Evolutionary conservation across 1,140 invertebrate genomes (phyloP), one percentile per base, ranked within the genome.

Genomic region (Danaus melanippus): DNA sequence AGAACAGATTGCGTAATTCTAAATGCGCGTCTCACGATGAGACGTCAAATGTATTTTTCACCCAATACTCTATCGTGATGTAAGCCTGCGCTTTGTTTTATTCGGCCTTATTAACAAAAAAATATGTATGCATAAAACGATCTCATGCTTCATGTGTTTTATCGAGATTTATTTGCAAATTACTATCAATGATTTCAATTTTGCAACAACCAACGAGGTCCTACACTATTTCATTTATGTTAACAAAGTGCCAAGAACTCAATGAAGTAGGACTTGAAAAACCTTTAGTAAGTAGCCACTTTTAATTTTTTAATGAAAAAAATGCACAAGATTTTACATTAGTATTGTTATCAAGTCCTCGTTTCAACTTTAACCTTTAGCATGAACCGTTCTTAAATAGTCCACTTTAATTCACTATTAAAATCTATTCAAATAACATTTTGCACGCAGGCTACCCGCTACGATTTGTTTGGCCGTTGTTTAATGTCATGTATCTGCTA

Each of bases 11-110:
- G 59, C 69, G 67, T 67, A 59, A 62, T 60, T 66, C 62, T 64
- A 66, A 56, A 68, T 68, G 73, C 66, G 71, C 69, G 76, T 75
- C 66, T 67, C 67, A 67, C 66, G 73, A 66, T 74, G 60, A 70
- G 76, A 55, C 67, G 69, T 79, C 75, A 81, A 71, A 81, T 83
- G 82, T 85, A 85, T 79, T 85, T 85, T 85, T 83, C 82, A 85
- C 82, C 82, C 82, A 85, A 85, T 85, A 85, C 82, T 83, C 81
- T 80, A 63, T 71, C 63, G 66, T 63, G 69, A 71, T 69, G 70
- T 75, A 74, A 81, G 73, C 78, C 73, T 81, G 74, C 69, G 72
- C 76, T 80, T 62, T 69, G 62, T 76, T 69, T 74, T 70, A 76
- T 73, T 80, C 75, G 62, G 79, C 78, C 79, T 79, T 69, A 85